Conservation (phyloP, 2,797 vertebrate genomes). For the Xenopus petersii region DNA sequence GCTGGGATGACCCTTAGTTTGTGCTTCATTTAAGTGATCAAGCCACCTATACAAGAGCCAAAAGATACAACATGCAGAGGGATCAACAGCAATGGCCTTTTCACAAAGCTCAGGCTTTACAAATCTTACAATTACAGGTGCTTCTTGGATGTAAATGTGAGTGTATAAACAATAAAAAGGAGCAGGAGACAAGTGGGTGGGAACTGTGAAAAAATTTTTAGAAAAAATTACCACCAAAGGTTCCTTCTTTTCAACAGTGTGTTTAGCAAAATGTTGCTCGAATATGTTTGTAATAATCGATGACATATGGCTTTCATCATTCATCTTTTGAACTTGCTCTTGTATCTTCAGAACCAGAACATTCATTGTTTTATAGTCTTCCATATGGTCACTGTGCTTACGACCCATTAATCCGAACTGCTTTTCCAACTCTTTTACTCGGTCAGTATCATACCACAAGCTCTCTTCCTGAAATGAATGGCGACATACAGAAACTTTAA, state of each 20-base stretch:
- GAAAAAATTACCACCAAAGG: conserved; percentile 47
- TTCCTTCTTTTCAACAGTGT: conserved; percentile 13
- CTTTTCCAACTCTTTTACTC: conserved; percentile 68
- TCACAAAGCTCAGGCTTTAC: too few species aligned
- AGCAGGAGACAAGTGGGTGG: not conserved
- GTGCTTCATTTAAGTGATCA: too few species aligned
- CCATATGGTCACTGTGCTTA: conserved; percentile 63
- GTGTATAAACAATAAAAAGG: too few species aligned
- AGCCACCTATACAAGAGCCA: too few species aligned
- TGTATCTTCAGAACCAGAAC: conserved; percentile 66
- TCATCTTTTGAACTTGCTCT: conserved; percentile 64
- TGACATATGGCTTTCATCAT: conserved; percentile 54
- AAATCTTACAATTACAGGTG: too few species aligned
- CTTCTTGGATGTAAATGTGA: too few species aligned
- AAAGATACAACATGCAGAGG: too few species aligned
- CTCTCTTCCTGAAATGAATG: not conserved
- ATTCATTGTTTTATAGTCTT: conserved; percentile 68
- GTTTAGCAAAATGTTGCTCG: conserved; percentile 55
- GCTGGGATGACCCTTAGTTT: too few species aligned
- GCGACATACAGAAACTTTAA: not conserved
- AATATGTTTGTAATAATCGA: conserved; percentile 59
- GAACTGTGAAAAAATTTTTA: not conserved
- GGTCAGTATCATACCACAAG: conserved; percentile 50
- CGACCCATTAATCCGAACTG: conserved; percentile 69
- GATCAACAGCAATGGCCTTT: too few species aligned